phyloP scores from a whole-genome alignment of 1,140 invertebrate species.

The Carposina sasakii region DNA sequence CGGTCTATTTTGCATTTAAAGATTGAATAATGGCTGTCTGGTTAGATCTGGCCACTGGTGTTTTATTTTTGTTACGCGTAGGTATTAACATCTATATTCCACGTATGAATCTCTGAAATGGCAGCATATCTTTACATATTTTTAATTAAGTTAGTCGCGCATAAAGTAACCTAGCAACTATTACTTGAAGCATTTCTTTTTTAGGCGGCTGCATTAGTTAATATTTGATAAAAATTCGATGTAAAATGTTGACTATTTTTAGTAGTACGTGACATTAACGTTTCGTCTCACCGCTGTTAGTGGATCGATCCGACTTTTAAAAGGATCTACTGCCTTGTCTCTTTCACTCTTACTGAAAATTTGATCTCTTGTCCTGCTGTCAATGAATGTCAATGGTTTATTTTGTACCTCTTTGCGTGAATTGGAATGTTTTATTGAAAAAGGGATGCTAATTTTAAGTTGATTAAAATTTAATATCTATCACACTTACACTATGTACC shows the following conservation, averaged over 20 bases:
- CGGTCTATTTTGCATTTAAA: slow-evolving; percentile 28
- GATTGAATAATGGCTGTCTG: slow-evolving; percentile 28
- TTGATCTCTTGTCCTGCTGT: neutral
- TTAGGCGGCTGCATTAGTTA: neutral
- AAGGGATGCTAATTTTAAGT: no score
- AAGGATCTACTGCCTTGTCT: neutral
- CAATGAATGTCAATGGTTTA: no score
- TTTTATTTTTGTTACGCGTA: slow-evolving; percentile 60
- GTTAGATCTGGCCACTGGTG: slow-evolving; percentile 48
- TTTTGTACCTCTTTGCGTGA: no score
- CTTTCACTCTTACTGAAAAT: neutral
- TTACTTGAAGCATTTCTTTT: slow-evolving; percentile 43
- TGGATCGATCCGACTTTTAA: neutral
- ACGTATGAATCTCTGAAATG: slow-evolving; percentile 49
- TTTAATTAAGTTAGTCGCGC: slow-evolving; percentile 29
- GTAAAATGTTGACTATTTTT: neutral
- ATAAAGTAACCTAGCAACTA: slow-evolving; percentile 32
- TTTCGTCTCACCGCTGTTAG: neutral
- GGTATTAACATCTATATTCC: slow-evolving; percentile 33
- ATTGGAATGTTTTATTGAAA: no score
- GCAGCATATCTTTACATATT: slow-evolving; percentile 25
- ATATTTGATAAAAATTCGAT: neutral
- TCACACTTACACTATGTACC: no score
- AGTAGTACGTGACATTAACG: slow-evolving; percentile 10
- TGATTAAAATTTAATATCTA: no score